phyloP scores from a whole-genome alignment of 2,113 vertebrate species.

The Chaetodon auriga region DNA sequence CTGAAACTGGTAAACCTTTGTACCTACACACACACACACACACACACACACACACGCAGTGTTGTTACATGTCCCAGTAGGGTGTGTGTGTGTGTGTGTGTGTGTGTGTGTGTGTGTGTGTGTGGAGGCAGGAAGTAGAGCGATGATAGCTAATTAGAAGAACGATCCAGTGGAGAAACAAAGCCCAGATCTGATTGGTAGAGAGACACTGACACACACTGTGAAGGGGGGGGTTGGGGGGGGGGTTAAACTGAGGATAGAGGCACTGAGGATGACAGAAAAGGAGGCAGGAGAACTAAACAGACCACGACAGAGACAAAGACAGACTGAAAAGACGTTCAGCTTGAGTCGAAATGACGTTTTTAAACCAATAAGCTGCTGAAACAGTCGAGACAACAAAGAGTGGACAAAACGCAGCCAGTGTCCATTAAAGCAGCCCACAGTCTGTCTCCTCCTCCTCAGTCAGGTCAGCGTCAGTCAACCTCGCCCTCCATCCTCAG shows the following conservation, averaged over 20 bases:
- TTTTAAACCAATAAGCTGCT: no score
- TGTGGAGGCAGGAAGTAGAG: constrained; percentile 60
- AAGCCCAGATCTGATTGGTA: constrained; percentile 45
- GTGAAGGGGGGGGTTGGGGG: no score
- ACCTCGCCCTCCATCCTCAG: no score
- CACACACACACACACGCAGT: constrained; percentile 13
- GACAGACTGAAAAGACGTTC: no score
- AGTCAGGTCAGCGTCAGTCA: no score
- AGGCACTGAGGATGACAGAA: not conserved
- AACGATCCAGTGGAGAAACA: constrained; percentile 45
- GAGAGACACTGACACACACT: constrained; percentile 23
- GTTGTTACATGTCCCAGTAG: not conserved
- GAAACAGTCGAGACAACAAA: no score
- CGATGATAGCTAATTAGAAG: constrained; percentile 73
- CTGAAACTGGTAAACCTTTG: constrained; percentile 48
- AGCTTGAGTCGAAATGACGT: no score
- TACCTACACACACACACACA: constrained; percentile 28
- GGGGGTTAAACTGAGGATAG: constrained; percentile 21
- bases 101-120: constrained; percentile 35
- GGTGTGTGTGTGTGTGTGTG: constrained; percentile 2
- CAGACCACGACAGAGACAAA: not conserved
- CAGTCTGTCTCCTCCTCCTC: no score
- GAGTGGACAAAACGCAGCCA: no score
- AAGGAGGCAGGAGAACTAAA: not conserved
- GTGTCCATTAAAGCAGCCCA: no score